These are phyloP conservation scores for Papilio demoleus DNA, from an alignment of 2,888 invertebrate species.

Conservation along the genomic window DNA sequence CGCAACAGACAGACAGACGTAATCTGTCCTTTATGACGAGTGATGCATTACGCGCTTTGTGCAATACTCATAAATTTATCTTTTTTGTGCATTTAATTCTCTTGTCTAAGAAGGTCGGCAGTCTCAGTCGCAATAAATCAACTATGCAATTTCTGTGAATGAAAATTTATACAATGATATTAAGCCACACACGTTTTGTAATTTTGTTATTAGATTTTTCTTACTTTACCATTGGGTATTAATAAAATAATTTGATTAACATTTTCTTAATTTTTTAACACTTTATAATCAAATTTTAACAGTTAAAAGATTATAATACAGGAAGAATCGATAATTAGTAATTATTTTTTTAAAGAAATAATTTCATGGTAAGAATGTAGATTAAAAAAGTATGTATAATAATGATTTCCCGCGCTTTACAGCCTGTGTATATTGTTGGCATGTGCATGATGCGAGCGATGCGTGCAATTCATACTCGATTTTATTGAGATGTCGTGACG, in stretches of 20 bases:
- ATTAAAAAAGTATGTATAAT: neutral
- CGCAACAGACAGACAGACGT: constrained; percentile 60
- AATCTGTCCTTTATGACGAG: constrained; percentile 80
- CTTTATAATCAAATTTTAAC: neutral
- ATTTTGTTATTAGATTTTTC: neutral
- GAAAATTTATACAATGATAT: neutral
- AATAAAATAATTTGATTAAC: no score
- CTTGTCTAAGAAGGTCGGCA: constrained; percentile 48
- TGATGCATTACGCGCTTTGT: constrained; percentile 79
- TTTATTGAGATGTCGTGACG: constrained; percentile 19
- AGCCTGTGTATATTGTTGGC: neutral
- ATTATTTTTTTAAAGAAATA: neutral
- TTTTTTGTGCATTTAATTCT: constrained; percentile 41
- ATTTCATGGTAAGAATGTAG: no score
- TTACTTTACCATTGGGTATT: no score
- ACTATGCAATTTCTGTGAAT: constrained; percentile 23
- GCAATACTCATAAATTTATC: constrained; percentile 66
- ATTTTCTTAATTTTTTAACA: no score
- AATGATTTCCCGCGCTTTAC: constrained; percentile 12
- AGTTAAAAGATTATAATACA: neutral
- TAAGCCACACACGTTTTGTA: constrained; percentile 26
- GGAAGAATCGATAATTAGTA: neutral
- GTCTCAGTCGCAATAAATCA: constrained; percentile 37
- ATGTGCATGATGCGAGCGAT: constrained; percentile 5
- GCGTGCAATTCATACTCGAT: constrained; percentile 15